Base-by-base conservation (phyloP, 2,113 vertebrate genomes). In the Pristiophorus japonicus region DNA sequence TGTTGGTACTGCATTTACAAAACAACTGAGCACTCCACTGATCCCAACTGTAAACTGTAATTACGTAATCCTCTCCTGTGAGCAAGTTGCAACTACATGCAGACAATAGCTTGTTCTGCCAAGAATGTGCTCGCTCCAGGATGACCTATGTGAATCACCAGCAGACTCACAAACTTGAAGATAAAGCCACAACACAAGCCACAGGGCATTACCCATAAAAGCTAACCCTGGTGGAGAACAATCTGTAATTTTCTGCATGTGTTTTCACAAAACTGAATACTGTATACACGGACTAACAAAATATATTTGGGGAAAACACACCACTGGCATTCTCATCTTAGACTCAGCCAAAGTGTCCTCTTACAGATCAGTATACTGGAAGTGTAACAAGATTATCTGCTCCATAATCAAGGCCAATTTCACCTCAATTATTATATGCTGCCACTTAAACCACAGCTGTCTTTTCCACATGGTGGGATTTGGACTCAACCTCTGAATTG, bases 171-270 rank as follows among this genome's bases (percentile, higher is more conserved):
- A 90, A 62, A 45, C 34, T 18, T 18, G 47, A 55, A 88, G 24
- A 6, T 90, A 62, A 59, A 90, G 51, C 55, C 51, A 59, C 87
- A 90, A 30, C 30, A 34, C 51, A 59, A 90, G 55, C 55, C 87
- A 90, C 51, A 59, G 87, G 3, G 34, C 34, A 62, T 90, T 38
- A 30, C 51, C 14, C 55, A 90, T 18, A 90, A 12, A 90, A 62
- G 30, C n/a, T 51, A 30, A 88, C 55, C 10, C 24, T 88, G 30
- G 51, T 34, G 27, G 27, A 59, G 27, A 88, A 1, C 51, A n/a
- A 59, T 59, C 87, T 90, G 51, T 90, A 90, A 62, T 90, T n/a
- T 90, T 62, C 27, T 90, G 75, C n/a, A 81, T 34, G 47, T 90
- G 87, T 90, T 90, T 90, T 62, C 51, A 90, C 30, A 62, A 51